Percentiles rank a stretch among this genome's conserved stretches.
These are phyloP conservation scores for Cistogaster globosa DNA, from an alignment of 2,888 invertebrate species.

Conservation along the genomic window DNA sequence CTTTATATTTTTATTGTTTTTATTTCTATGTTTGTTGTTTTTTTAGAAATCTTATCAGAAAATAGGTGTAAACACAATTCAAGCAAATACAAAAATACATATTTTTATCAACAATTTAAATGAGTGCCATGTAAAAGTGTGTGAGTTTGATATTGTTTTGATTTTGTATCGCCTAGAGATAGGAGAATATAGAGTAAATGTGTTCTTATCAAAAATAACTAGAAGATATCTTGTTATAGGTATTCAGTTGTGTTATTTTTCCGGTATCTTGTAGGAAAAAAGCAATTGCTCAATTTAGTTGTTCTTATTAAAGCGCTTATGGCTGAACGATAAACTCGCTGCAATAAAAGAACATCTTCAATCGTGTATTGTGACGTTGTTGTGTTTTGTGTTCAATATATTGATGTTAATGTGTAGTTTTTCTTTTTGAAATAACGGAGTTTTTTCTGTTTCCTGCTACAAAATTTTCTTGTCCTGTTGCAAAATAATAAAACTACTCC, in stretches of 20 bases:
- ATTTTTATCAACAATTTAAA: constrained; percentile 18
- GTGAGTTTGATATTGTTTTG: constrained; percentile 29
- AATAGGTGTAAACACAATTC: constrained; percentile 16
- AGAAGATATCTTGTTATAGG: constrained; percentile 30
- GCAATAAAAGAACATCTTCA: constrained; percentile 12
- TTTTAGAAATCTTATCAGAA: constrained; percentile 47
- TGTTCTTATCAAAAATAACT: constrained; percentile 17
- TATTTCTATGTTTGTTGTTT: neutral
- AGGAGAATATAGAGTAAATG: constrained; percentile 53
- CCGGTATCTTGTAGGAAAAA: constrained; percentile 69
- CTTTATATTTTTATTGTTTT: constrained; percentile 1
- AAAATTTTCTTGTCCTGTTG: constrained; percentile 21
- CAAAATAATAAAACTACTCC: constrained; percentile 14
- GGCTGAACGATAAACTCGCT: constrained; percentile 50
- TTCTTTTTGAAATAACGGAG: constrained; percentile 19
- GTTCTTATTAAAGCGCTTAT: constrained; percentile 62
- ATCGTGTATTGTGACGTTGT: constrained; percentile 17
- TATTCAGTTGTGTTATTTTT: constrained; percentile 23
- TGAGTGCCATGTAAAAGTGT: neutral
- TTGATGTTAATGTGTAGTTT: neutral
- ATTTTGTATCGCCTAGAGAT: constrained; percentile 50
- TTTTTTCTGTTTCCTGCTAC: constrained; percentile 8
- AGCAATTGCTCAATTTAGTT: constrained; percentile 76
- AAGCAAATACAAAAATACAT: constrained; percentile 1
- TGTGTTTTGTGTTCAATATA: constrained; percentile 23